Evolutionary conservation across 2,888 invertebrate species (phyloP).

Genomic region (Epicampocera succincta): DNA sequence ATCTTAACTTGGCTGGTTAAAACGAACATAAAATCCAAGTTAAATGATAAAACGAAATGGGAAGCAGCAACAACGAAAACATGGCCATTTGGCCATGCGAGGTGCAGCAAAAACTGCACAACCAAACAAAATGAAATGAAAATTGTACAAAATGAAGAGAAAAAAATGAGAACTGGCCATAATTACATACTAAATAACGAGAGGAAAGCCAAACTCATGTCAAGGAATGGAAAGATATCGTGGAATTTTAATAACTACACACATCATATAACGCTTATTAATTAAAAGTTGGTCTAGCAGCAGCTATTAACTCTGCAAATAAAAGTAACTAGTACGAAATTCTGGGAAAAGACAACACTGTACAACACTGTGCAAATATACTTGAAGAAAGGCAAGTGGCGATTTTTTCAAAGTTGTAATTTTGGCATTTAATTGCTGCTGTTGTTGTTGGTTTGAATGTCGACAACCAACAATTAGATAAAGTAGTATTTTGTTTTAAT

Average conservation of each 20-base stretch:
- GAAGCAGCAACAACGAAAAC: constrained; percentile 36
- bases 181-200: constrained; percentile 43
- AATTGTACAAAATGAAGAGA: constrained; percentile 1
- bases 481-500: constrained; percentile 42
- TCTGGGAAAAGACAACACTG: constrained; percentile 47
- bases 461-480: constrained; percentile 60
- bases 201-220: constrained; percentile 33
- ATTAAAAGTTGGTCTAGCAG: constrained; percentile 42
- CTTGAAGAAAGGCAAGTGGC: constrained; percentile 19
- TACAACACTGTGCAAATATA: constrained; percentile 46
- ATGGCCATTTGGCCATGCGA: constrained; percentile 52
- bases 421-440: constrained; percentile 49
- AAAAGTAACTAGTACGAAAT: constrained; percentile 21
- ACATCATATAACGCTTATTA: constrained; percentile 68
- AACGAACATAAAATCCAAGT: constrained; percentile 57
- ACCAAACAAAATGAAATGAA: constrained; percentile 16
- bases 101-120: not conserved
- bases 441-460: constrained; percentile 21
- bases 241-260: constrained; percentile 68
- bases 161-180: constrained; percentile 49
- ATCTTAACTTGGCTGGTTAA: constrained; percentile 64
- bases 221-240: constrained; percentile 42
- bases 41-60: constrained; percentile 63
- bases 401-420: constrained; percentile 34
- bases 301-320: constrained; percentile 18